phyloP scores from a whole-genome alignment of 2,113 vertebrate species.

The Scolopax mira region DNA sequence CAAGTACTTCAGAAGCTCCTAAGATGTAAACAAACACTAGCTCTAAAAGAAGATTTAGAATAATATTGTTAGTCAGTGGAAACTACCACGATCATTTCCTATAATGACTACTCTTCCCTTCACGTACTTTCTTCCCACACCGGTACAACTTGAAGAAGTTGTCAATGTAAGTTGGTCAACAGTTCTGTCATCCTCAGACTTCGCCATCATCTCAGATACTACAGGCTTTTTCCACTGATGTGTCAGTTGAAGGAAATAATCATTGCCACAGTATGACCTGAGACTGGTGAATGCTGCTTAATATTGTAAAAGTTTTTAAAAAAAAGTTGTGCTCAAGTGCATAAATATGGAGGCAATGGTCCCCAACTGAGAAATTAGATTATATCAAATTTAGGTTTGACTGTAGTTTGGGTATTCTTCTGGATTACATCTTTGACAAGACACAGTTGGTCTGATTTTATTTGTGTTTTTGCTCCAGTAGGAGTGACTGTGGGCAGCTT shows the following conservation, averaged over 20 bases:
- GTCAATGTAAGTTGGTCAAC: not conserved
- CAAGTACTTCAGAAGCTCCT: not conserved
- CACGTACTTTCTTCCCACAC: not conserved
- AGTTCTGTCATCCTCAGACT: not conserved
- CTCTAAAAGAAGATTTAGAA: not conserved
- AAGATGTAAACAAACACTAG: not conserved
- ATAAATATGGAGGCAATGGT: not conserved
- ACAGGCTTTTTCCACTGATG: not conserved
- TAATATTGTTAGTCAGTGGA: not conserved
- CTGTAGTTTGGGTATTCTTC: not conserved
- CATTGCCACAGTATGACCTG: rapidly evolving
- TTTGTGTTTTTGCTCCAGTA: not conserved
- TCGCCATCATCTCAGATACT: not conserved
- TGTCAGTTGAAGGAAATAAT: not conserved
- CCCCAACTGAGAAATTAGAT: not conserved
- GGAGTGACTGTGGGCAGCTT: not conserved
- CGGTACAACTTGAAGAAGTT: not conserved
- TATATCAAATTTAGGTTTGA: not conserved
- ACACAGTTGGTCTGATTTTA: not conserved
- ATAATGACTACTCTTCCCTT: not conserved
- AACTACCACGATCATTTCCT: not conserved
- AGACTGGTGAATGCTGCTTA: not conserved
- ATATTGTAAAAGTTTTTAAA: not conserved
- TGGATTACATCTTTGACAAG: not conserved
- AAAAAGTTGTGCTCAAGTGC: not conserved